Evolutionary conservation across 2,888 invertebrate species (phyloP), one percentile per base, ranked within the genome.

Genomic region (Drosophila percnosoma): DNA sequence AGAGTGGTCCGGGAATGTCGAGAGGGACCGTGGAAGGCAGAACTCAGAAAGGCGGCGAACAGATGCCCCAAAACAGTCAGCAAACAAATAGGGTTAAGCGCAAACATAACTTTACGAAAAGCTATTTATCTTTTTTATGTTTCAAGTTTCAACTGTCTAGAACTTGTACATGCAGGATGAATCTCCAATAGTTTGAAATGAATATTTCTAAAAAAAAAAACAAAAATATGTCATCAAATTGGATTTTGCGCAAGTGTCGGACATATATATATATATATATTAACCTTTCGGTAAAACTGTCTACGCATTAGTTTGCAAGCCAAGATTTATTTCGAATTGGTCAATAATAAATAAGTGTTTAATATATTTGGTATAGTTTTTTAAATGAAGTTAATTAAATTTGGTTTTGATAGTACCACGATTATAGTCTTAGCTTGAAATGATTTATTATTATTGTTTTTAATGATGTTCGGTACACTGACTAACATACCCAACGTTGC

Each of bases 21-120:
- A 48, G 31, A 27, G 61, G 6, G 40, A 61, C 29, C 4, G 53
- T 36, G 45, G 58, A 54, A 61, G 64, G 54, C 76, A 72, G 80
- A 71, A 71, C 58, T 61, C 68, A 65, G 65, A 45, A 51, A 53
- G 38, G 53, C 69, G 45, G 57, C 36, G 42, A 76, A 45, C 38
- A 63, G 82, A 48, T 48, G 58, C 77, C 36, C 36, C 34, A 33
- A 40, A 79, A 58, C 63, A 61, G 51, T 69, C 42, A 11, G 54
- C 70, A 64, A 78, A 84, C 89, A 57, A 54, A 87, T 89, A 82
- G 72, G 73, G 64, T 80, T 73, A 68, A 86, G 61, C 82, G 73
- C 49, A 73, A 83, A 78, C 59, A 75, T 61, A 54, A 67, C 80
- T 75, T 74, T 63, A n/a, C 38, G 7, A 21, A 55, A 79, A 75